phyloP scores from a whole-genome alignment of 1,140 invertebrate species.

The Drosophila erecta region DNA sequence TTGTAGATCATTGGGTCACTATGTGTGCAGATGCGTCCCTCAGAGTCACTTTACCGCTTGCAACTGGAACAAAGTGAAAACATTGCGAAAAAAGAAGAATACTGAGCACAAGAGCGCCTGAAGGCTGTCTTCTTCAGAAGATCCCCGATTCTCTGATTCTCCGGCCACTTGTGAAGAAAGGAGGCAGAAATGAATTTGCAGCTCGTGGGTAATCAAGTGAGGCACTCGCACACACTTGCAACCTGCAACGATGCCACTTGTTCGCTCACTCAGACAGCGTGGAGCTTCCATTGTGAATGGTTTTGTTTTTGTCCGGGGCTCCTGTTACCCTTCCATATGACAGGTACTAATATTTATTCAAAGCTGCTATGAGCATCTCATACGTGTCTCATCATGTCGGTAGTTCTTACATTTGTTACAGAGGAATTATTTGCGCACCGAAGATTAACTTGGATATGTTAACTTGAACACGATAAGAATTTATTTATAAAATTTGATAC shows the following conservation, averaged over 20 bases:
- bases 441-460: too few relatives aligned
- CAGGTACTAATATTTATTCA: neutral
- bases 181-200: constrained; percentile 77
- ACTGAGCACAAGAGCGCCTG: constrained; percentile 31
- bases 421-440: neutral
- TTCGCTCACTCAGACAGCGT: constrained; percentile 69
- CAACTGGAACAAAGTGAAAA: constrained; percentile 56
- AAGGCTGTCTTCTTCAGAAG: constrained; percentile 36
- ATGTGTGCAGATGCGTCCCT: constrained; percentile 52
- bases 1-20: constrained; percentile 81
- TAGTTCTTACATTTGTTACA: neutral
- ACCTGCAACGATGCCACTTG: constrained; percentile 43
- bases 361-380: neutral
- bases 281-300: constrained; percentile 62
- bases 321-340: constrained; percentile 34
- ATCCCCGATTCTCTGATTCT: constrained; percentile 19
- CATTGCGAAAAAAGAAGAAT: constrained; percentile 14
- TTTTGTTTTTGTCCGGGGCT: constrained; percentile 29
- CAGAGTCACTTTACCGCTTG: constrained; percentile 73
- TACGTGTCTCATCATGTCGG: too few relatives aligned
- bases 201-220: constrained; percentile 75
- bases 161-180: constrained; percentile 41
- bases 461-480: too few relatives aligned
- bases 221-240: constrained; percentile 49
- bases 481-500: too few relatives aligned